A percentile compares a stretch with the other conserved stretches of the same genome.
Conservation (phyloP, 2,113 vertebrate species). For the Zeus faber region DNA sequence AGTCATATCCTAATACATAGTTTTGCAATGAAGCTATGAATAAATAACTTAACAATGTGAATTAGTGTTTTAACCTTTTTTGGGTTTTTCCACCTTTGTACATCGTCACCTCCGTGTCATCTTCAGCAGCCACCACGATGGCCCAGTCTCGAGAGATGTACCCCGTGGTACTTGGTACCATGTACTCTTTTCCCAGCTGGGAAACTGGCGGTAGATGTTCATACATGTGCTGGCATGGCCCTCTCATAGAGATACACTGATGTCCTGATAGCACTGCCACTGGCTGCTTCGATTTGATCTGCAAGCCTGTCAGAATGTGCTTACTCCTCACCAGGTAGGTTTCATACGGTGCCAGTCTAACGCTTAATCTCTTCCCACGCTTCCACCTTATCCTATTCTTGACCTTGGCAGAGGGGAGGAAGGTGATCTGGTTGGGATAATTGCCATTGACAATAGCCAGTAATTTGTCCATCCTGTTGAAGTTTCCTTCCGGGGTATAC, state of each 20-base stretch:
- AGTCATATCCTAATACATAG: no score
- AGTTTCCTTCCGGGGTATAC: slow-evolving; percentile 32
- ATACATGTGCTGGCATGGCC: slow-evolving; percentile 44
- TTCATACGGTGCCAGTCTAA: slow-evolving; percentile 30
- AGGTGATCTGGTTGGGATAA: slow-evolving; percentile 30
- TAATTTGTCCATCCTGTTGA: neutral
- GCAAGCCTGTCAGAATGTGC: slow-evolving; percentile 31
- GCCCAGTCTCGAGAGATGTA: slow-evolving; percentile 14
- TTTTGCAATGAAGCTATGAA: no score
- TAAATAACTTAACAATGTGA: no score
- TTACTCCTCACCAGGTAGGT: slow-evolving; percentile 30
- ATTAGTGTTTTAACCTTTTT: slow-evolving; percentile 3
- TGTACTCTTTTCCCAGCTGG: slow-evolving; percentile 31
- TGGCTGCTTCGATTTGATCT: slow-evolving; percentile 26
- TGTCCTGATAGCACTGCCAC: slow-evolving; percentile 44
- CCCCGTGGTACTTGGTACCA: slow-evolving; percentile 37
- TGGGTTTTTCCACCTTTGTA: neutral
- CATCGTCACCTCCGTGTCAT: slow-evolving; percentile 35
- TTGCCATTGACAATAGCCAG: slow-evolving; percentile 45
- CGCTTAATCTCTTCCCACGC: neutral
- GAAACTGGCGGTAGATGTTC: slow-evolving; percentile 43
- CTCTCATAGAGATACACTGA: slow-evolving; percentile 17
- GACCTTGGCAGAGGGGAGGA: slow-evolving; percentile 12
- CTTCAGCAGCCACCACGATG: slow-evolving; percentile 39
- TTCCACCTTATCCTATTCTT: neutral